A percentile compares a stretch with the other conserved stretches of the same genome.
These are phyloP conservation scores for Caenorhabditis sp. DNA, from an alignment of 2,888 invertebrate species.

Conservation along the genomic window DNA sequence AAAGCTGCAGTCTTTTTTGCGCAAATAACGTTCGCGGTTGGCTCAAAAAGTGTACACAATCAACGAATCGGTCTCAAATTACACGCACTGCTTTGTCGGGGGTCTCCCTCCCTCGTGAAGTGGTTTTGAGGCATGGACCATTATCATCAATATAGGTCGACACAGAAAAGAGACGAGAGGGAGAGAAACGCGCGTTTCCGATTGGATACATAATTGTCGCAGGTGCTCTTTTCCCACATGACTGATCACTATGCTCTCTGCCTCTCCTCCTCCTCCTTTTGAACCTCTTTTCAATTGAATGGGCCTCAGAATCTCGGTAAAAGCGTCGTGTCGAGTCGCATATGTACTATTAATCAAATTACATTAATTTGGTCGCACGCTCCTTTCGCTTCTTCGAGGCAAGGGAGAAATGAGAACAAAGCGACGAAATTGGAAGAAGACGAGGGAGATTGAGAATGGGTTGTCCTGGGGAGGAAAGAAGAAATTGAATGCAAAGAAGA, in stretches of 20 bases:
- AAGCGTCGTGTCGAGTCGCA: neutral
- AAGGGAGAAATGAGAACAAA: neutral
- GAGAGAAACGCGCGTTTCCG: neutral
- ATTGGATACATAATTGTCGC: conserved; percentile 20
- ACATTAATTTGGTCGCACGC: conserved; percentile 15
- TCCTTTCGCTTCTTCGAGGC: neutral
- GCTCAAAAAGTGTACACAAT: neutral
- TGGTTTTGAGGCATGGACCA: no score
- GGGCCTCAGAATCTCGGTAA: no score
- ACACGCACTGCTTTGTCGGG: neutral
- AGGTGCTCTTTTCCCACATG: conserved; percentile 32
- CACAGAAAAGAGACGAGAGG: neutral
- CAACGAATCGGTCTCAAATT: conserved; percentile 14
- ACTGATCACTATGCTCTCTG: conserved; percentile 31
- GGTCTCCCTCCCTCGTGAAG: neutral
- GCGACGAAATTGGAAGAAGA: conserved; percentile 1
- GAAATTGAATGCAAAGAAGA: no score
- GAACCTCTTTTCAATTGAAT: no score
- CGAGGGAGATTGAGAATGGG: conserved; percentile 1
- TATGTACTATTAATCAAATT: conserved; percentile 42
- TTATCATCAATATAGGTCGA: conserved; percentile 4
- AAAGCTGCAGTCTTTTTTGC: no score
- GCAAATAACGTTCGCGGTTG: conserved; percentile 1
- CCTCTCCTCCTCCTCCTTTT: neutral
- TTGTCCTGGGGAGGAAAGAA: no score